phyloP scores from a whole-genome alignment of 2,797 vertebrate genomes.

The Cynopterus sphinx region DNA sequence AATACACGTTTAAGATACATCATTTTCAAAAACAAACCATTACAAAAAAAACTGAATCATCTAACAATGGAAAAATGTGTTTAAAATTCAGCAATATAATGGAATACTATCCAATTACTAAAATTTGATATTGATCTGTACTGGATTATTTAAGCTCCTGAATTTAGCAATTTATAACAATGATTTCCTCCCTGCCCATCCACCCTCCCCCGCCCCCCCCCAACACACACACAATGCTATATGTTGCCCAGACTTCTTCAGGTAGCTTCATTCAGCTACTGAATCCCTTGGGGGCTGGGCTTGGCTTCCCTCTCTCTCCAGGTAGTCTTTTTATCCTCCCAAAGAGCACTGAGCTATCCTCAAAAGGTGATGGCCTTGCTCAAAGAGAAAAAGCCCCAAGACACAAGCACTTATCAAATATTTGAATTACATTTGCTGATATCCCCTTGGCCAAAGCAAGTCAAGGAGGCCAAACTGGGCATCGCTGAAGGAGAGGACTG shows the following conservation, averaged over 20 bases:
- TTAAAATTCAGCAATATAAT: not conserved
- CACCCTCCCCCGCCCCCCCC: too few species aligned
- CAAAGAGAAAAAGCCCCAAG: not conserved
- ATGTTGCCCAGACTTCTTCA: not conserved
- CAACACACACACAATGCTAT: not conserved
- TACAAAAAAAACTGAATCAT: not conserved
- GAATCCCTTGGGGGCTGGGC: not conserved
- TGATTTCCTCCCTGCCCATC: not conserved
- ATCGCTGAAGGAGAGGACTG: not conserved
- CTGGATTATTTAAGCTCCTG: not conserved
- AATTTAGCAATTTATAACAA: not conserved
- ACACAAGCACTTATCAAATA: not conserved
- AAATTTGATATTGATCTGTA: not conserved
- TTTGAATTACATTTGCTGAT: not conserved
- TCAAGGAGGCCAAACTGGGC: not conserved
- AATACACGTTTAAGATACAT: not conserved
- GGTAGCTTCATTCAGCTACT: not conserved
- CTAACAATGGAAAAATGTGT: not conserved
- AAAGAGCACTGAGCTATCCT: not conserved
- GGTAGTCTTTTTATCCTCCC: not conserved
- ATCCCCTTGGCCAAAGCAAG: not conserved
- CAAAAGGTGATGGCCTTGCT: not conserved
- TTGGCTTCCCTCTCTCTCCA: not conserved
- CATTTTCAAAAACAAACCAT: not conserved
- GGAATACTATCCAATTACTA: not conserved